These are phyloP conservation scores for Noctua comes DNA, from an alignment of 2,888 invertebrate species.

Conservation along the genomic window DNA sequence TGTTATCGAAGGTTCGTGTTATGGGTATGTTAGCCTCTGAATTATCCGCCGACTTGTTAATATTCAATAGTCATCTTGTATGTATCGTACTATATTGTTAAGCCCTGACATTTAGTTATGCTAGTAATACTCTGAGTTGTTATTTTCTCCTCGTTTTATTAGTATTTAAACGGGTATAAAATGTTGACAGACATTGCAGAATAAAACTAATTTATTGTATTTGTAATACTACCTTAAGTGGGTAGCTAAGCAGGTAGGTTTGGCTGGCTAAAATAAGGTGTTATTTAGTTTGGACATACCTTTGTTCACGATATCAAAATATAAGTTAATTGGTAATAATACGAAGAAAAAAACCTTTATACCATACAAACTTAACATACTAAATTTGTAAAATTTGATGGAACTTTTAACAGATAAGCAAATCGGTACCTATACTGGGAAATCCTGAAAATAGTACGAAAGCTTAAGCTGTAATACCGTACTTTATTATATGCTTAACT, in stretches of 20 bases:
- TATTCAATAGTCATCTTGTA: conserved; percentile 67
- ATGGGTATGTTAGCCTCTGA: conserved; percentile 75
- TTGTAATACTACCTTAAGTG: conserved; percentile 38
- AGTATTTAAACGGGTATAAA: conserved; percentile 62
- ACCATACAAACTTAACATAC: background rate
- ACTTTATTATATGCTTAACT: background rate
- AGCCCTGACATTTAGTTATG: conserved; percentile 45
- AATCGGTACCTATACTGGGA: background rate
- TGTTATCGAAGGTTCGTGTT: conserved; percentile 72
- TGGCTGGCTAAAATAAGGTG: background rate
- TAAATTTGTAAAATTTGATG: background rate
- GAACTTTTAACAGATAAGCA: background rate
- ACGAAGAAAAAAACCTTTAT: background rate
- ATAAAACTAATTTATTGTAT: conserved; percentile 60
- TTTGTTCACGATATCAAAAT: background rate
- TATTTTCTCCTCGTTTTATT: conserved; percentile 49
- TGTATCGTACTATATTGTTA: conserved; percentile 41
- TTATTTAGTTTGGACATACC: background rate
- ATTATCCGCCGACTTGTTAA: conserved; percentile 65
- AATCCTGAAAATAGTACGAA: background rate
- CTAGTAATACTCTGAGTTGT: conserved; percentile 33
- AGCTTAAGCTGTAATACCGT: background rate
- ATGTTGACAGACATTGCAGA: conserved; percentile 58
- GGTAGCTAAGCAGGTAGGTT: conserved; percentile 9
- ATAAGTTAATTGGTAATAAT: background rate